Base-by-base conservation (phyloP, 2,888 invertebrate species). In the Apamea monoglypha region DNA sequence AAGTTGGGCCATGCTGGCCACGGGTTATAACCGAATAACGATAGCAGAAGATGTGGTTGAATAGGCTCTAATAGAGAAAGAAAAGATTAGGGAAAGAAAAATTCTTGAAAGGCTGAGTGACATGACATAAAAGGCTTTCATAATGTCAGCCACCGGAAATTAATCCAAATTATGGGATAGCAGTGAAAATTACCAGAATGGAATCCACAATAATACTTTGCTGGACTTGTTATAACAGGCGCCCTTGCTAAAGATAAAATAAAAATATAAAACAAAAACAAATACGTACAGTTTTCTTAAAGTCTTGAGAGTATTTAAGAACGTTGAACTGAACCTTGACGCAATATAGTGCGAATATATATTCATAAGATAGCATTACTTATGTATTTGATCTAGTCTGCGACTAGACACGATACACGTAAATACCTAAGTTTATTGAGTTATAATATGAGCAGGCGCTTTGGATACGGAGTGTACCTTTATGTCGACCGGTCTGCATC, bases 351-450 rank as follows among this genome's bases (percentile, higher is more conserved):
- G 53, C 32, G 61, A 74, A 78, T 70, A 63, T 53, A 56, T 66
- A 53, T 67, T 56, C 70, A 77, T 14, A 76, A 82, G 66, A 71
- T n/a, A 21, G 36, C 44, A 82, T 83, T 80, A 84, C 70, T 80
- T 66, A 80, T 70, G 75, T 81, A 84, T 81, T 81, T 64, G 56
- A 40, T 68, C 44, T 61, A 71, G 74, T 84, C 77, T 84, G 44
- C 53, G 77, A 64, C 59, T 50, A 74, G 71, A 70, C 36, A 61
- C 59, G 36, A 29, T 12, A 16, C n/a, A 18, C 29, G 59, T 21
- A 36, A 10, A 32, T 71, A n/a, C n/a, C n/a, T n/a, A 69, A n/a
- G 53, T 81, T 32, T 78, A 77, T 81, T 75, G 72, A 32, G 72
- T 68, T 56, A 59, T 36, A 18, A 44, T 59, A 70, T 63, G 69